Conservation (phyloP, 2,888 invertebrate species). For the Phrixothrix hirtus region DNA sequence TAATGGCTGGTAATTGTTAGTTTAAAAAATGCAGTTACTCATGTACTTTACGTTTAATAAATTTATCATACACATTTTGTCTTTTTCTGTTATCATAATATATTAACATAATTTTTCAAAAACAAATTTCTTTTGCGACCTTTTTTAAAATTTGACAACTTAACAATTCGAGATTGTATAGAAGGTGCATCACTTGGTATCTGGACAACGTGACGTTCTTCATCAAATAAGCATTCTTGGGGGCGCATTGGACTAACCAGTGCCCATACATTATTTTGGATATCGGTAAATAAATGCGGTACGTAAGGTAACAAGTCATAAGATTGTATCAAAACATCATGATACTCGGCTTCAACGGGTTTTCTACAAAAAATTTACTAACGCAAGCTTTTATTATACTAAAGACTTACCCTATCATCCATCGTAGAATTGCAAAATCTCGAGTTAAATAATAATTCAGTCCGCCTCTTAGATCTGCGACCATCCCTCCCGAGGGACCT, state of each 20-base stretch:
- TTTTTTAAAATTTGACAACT: too few relatives aligned
- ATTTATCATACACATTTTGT: neutral
- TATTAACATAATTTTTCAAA: too few relatives aligned
- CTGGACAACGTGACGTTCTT: neutral
- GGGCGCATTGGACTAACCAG: conserved; percentile 44
- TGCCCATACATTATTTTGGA: conserved; percentile 47
- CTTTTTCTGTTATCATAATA: too few relatives aligned
- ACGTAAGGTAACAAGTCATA: conserved; percentile 47
- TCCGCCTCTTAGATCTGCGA: conserved; percentile 53
- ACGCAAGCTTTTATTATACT: neutral
- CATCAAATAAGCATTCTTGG: conserved; percentile 34
- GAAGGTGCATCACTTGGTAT: neutral
- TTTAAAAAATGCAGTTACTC: neutral
- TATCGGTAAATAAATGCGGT: conserved; percentile 45
- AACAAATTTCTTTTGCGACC: too few relatives aligned
- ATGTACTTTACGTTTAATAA: neutral
- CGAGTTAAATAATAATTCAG: conserved; percentile 56
- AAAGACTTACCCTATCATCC: conserved; percentile 51
- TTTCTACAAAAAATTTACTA: conserved; percentile 37
- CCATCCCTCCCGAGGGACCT: conserved; percentile 54
- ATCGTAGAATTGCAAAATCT: conserved; percentile 56
- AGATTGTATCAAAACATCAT: conserved; percentile 48
- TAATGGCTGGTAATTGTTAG: conserved; percentile 24
- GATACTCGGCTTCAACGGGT: conserved; percentile 48
- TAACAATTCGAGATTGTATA: too few relatives aligned